These are phyloP conservation scores for Aphelenchoides avenae DNA, from an alignment of 1,140 invertebrate species.

Conservation along the genomic window DNA sequence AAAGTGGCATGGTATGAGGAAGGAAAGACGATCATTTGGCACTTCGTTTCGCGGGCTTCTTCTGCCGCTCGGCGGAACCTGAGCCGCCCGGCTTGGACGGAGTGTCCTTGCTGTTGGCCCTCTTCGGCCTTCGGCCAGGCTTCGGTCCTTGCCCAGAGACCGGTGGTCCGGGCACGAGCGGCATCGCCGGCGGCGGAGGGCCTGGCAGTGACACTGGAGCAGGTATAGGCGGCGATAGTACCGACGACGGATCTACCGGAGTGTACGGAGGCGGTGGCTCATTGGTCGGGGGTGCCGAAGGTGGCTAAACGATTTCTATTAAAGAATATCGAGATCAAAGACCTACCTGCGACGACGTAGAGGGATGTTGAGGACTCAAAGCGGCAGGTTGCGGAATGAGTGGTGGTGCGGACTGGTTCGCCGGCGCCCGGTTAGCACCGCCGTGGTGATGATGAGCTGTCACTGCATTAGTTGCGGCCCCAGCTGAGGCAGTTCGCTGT, in stretches of 20 bases:
- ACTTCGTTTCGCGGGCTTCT: no score
- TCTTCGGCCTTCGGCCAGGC: conserved; percentile 13
- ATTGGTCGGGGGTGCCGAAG: conserved; percentile 20
- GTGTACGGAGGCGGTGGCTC: conserved; percentile 52
- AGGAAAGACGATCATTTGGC: no score
- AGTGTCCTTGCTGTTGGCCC: no score
- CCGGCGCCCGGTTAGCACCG: conserved; percentile 22
- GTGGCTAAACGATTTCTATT: neutral
- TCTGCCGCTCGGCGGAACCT: no score
- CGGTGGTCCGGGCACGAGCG: conserved; percentile 37
- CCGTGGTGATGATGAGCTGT: conserved; percentile 10
- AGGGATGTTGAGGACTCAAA: conserved; percentile 4
- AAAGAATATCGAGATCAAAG: neutral
- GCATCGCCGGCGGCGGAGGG: conserved; percentile 32
- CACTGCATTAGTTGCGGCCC: neutral
- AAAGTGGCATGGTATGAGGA: no score
- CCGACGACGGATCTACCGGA: conserved; percentile 24
- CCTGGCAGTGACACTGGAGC: conserved; percentile 26
- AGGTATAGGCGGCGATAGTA: neutral
- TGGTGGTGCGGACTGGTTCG: conserved; percentile 36
- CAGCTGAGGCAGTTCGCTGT: conserved; percentile 13
- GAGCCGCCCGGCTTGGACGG: no score
- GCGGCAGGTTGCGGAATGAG: conserved; percentile 40
- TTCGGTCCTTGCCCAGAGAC: conserved; percentile 24
- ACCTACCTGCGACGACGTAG: neutral